Evolutionary conservation across 2,888 invertebrate genomes (phyloP).

Genomic region (Stomorhina lunata): DNA sequence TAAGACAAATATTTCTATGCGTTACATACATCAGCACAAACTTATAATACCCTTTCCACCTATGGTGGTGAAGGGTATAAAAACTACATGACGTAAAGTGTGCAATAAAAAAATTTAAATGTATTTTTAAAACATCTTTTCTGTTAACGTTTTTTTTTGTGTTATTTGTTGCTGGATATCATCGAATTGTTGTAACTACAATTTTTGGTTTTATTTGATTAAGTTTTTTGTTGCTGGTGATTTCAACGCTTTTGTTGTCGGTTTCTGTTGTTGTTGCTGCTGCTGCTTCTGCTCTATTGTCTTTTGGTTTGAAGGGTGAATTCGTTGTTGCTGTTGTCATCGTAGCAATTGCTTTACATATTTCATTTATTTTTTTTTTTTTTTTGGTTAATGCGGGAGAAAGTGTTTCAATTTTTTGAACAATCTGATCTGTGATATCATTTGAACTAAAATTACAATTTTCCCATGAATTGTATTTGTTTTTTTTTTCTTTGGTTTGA

Average conservation of each 20-base stretch:
- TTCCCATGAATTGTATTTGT: background rate
- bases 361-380: too few species aligned
- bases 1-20: too few species aligned
- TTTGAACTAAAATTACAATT: too few species aligned
- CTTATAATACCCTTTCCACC: too few species aligned
- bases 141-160: too few species aligned
- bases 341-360: constrained; percentile 37
- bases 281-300: too few species aligned
- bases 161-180: background rate
- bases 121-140: background rate
- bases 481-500: background rate
- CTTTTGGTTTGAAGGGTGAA: background rate
- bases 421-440: too few species aligned
- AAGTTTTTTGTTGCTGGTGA: background rate
- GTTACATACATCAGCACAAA: too few species aligned
- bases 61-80: too few species aligned
- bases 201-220: background rate
- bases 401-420: constrained; percentile 36
- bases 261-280: constrained; percentile 12
- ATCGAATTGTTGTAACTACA: too few species aligned
- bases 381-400: constrained; percentile 50
- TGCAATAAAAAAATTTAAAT: too few species aligned
- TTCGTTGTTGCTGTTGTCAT: constrained; percentile 16
- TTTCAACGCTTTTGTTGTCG: background rate
- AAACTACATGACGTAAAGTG: too few species aligned